Evolutionary conservation across 2,113 vertebrate species (phyloP), one percentile per base, ranked within the genome.

Genomic region (Ondatra zibethicus): DNA sequence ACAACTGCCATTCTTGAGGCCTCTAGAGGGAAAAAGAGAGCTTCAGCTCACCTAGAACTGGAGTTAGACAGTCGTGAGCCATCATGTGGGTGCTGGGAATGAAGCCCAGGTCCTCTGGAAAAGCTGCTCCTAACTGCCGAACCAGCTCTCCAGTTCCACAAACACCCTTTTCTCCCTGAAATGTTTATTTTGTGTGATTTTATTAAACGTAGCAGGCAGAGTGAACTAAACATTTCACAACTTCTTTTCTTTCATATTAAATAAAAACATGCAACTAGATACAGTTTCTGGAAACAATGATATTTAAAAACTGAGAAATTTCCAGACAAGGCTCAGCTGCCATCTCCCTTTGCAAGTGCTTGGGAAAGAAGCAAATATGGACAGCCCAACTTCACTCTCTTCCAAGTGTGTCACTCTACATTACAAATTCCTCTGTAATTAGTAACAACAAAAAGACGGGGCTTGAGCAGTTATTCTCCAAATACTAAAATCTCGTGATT

Each of bases 221-320:
- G 11, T 87, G 17, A 87, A 50, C 50, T 31, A 72, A 94, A 55
- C 3, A 70, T 75, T 72, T 81, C 31, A 89, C 73, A 78, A 65
- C 7, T 87, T 19, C 19, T 31, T 50, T 92, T 95, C 82, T 89
- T n/a, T 16, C 50, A 81, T n/a, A 65, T 0, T 80, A 61, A 33
- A 55, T 29, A 50, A 96, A 81, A 33, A 68, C 1, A n/a, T 75
- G 73, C 29, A 89, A 76, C 47, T 55, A 92, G 23, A 27, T 27
- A 52, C 2, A 1, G 10, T 21, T 42, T 17, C 17, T 61, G 17
- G 31, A 58, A 78, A 88, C 36, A 78, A 63, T 16, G 75, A 66
- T 86, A 75, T 85, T 92, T 58, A 52, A 88, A 94, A 95, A 61
- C 11, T 31, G 25, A 76, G 68, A 75, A 86, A 33, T 90, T 90